Base-by-base conservation (phyloP, 1,140 invertebrate genomes). In the Dendroctonus ponderosae region DNA sequence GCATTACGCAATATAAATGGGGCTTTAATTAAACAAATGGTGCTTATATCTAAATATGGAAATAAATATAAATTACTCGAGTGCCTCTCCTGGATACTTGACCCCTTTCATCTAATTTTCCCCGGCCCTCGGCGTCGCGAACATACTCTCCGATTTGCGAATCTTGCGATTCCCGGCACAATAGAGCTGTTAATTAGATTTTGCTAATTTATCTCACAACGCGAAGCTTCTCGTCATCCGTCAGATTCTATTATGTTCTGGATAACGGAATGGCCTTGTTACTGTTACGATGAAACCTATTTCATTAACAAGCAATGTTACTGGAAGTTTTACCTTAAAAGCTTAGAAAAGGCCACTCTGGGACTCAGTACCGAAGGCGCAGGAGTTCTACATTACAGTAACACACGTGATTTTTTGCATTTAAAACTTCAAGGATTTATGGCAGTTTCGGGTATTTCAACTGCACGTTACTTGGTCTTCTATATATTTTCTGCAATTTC, bases 101-200 rank as follows among this genome's bases (percentile, higher is more conserved):
- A 66, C 56, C 63, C 46, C 52, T 46, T 65, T 57, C 62, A 44
- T 65, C 71, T 66, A 70, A 70, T 71, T 71, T 66, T 53, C 58
- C 43, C 56, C 54, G 54, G 62, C 57, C 62, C 70, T 72, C 56
- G 39, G 62, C 69, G 71, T 72, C 71, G 69, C 62, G 60, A 62
- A 56, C 71, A 72, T 60, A 58, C 61, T 56, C 40, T 56, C 57
- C 68, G 71, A 72, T 72, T 72, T 72, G 63, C 71, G 62, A 72
- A 72, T 72, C 68, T 70, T 72, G 68, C 68, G 63, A 67, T 62
- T 62, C 64, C 46, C 59, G 60, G 63, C 58, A 72, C 69, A 72
- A 72, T 72, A 52, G 52, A 61, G 66, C 65, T 58, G 68, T 68
- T 72, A 72, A 72, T 70, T 72, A 72, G 71, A 72, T 72, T 68